These are phyloP conservation scores for Lynx canadensis DNA, from an alignment of 2,113 vertebrate genomes.

Conservation along the genomic window DNA sequence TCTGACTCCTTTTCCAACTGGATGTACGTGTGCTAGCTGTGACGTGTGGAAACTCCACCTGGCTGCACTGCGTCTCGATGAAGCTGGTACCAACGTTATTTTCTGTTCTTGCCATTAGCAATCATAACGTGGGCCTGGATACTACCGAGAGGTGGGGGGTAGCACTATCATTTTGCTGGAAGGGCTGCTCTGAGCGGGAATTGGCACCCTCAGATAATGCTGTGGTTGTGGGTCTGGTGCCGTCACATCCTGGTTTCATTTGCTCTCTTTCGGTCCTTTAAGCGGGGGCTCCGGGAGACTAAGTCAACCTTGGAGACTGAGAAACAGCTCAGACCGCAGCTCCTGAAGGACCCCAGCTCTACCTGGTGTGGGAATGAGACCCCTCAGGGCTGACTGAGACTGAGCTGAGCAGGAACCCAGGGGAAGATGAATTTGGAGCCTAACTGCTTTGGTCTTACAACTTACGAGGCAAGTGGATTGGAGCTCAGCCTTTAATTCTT, in stretches of 20 bases:
- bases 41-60: not conserved
- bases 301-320: too few relatives aligned
- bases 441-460: not conserved
- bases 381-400: not conserved
- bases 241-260: too few relatives aligned
- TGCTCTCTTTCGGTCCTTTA: not conserved
- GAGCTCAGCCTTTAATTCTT: not conserved
- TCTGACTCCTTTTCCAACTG: not conserved
- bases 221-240: rapidly evolving
- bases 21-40: not conserved
- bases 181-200: not conserved
- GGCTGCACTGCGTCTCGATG: not conserved
- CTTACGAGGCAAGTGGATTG: not conserved
- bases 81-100: not conserved
- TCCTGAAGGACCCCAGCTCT: too few relatives aligned
- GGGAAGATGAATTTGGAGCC: not conserved
- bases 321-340: not conserved
- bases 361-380: not conserved
- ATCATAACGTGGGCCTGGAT: rapidly evolving
- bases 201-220: not conserved
- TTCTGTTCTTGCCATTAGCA: not conserved
- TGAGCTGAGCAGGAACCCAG: not conserved
- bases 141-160: not conserved
- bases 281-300: not conserved
- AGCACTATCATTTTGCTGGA: not conserved